Evolutionary conservation across 2,113 vertebrate genomes (phyloP).

Genomic region (Tachysurus fulvidraco): DNA sequence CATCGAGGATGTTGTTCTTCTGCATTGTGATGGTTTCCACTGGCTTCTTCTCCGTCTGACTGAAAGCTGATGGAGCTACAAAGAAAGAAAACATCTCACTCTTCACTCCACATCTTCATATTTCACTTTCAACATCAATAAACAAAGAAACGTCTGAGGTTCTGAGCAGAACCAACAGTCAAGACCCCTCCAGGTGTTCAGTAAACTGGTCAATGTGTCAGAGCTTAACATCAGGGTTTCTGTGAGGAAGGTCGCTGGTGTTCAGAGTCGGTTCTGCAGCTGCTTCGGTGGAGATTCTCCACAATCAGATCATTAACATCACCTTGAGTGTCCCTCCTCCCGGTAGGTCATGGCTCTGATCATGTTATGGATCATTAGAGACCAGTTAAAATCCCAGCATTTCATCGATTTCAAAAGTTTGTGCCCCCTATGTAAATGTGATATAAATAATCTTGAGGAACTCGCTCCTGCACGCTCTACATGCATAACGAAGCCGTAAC

Average conservation of each 20-base stretch:
- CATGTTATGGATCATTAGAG: neutral
- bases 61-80: constrained; percentile 68
- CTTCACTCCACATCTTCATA: neutral
- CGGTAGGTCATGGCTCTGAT: too few species aligned
- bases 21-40: constrained; percentile 66
- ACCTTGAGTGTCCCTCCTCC: neutral
- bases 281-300: neutral
- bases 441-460: neutral
- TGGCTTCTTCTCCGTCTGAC: constrained; percentile 64
- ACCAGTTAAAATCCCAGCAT: neutral
- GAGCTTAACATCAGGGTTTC: neutral
- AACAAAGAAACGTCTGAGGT: neutral
- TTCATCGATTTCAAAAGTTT: neutral
- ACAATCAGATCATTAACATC: neutral
- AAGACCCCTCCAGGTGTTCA: neutral
- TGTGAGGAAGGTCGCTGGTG: neutral
- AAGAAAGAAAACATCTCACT: constrained; percentile 21
- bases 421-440: neutral
- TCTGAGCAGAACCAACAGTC: neutral
- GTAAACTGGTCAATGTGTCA: neutral
- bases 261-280: too few species aligned
- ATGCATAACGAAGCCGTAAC: neutral
- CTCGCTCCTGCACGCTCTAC: neutral
- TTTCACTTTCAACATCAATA: neutral
- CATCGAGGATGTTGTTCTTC: constrained; percentile 75